Evolutionary conservation across 2,797 vertebrate species (phyloP).

Genomic region (Naso thynnoides): DNA sequence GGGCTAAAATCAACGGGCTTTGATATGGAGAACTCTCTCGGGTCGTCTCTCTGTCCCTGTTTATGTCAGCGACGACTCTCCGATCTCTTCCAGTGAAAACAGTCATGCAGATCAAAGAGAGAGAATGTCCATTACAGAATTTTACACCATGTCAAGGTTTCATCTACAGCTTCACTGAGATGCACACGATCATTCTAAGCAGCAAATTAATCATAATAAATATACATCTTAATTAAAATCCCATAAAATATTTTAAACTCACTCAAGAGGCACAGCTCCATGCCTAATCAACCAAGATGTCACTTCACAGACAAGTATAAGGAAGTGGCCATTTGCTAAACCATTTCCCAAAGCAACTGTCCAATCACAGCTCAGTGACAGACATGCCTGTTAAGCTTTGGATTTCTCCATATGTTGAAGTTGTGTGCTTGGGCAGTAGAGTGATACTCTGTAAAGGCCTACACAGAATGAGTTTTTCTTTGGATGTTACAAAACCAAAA

Average conservation of each 20-base stretch:
- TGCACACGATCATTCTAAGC: background rate
- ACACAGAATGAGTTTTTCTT: background rate
- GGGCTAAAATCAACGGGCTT: conserved; percentile 65
- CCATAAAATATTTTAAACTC: conserved; percentile 16
- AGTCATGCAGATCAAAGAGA: conserved; percentile 38
- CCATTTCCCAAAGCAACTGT: background rate
- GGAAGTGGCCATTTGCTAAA: background rate
- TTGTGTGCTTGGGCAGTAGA: background rate
- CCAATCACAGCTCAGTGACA: background rate
- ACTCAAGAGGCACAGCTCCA: conserved; percentile 11
- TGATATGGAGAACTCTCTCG: conserved; percentile 52
- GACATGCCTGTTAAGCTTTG: background rate
- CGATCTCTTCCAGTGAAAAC: conserved; percentile 26
- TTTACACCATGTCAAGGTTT: conserved; percentile 21
- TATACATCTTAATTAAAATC: conserved; percentile 15
- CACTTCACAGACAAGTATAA: conserved; percentile 5
- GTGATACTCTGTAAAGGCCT: background rate
- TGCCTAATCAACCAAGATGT: conserved; percentile 3
- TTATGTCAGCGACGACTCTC: conserved; percentile 38
- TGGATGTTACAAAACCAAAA: no score
- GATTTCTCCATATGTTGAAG: background rate
- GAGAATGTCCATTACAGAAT: conserved; percentile 32
- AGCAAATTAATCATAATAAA: conserved; percentile 19
- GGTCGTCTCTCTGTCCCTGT: conserved; percentile 27
- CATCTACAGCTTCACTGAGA: conserved; percentile 18